Base-by-base conservation (phyloP, 2,113 vertebrate genomes). In the Pelodiscus sinensis region DNA sequence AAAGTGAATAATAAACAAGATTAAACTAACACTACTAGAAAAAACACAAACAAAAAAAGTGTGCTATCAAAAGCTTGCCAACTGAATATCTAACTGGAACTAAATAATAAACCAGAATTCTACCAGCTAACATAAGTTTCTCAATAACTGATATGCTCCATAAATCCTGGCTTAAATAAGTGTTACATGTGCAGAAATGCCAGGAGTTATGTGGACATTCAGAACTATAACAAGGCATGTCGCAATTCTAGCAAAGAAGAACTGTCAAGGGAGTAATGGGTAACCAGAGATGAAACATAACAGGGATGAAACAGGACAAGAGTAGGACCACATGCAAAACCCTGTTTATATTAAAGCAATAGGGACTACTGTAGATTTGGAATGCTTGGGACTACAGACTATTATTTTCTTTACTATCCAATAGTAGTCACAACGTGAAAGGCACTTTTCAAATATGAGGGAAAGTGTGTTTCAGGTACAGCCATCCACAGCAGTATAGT, bases 251-350 rank as follows among this genome's bases (percentile, higher is more conserved):
- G 55, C 68, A 57, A 57, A 89, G 35, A 81, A 81, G 77, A 94
- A 6, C 62, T 77, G 79, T 12, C 38, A 79, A 79, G 10, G 0
- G 0, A 21, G 71, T 35, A 35, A 35, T 60, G 55, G 58, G 25
- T 83, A 85, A 86, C 57, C 50, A 81, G 62, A 71, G 57, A 25
- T 1, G 1, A 75, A 89, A 87, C 2, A 86, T 55, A 79, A 91
- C 31, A 68, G 65, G 15, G 29, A 58, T 85, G 88, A 58, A 83
- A 31, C 29, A 78, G 93, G 62, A 82, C 93, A 94, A 85, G 31
- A 94, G 16, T 84, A 90, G 71, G 88, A 92, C 88, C 83, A 89
- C 73, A 96, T 75, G 92, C 83, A 89, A 75, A 71, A 89, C 56
- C 79, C 58, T 62, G 9, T 51, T 50, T 38, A 68, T 84, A 87